Percentiles rank a stretch among this genome's conserved stretches.
These are phyloP conservation scores for Meandrina meandrites DNA, from an alignment of 92 coral and sea anemone species.

Conservation along the genomic window DNA sequence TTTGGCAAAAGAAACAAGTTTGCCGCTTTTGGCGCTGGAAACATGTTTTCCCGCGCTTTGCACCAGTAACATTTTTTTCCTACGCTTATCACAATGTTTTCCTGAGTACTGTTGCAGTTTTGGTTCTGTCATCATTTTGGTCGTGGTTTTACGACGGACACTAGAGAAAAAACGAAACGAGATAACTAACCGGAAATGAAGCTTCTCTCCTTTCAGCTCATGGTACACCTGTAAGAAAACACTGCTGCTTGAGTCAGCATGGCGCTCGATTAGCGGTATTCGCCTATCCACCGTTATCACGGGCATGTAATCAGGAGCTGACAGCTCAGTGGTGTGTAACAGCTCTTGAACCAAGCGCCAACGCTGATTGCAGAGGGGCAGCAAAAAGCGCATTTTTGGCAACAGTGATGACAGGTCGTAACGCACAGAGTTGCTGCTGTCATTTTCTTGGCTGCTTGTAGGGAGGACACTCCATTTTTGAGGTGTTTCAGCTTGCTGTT, in stretches of 20 bases:
- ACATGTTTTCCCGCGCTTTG: background rate
- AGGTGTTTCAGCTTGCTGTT: background rate
- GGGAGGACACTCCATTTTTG: slow-evolving; percentile 24
- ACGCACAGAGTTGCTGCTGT: slow-evolving; percentile 36
- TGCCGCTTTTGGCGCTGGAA: background rate
- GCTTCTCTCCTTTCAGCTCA: slow-evolving; percentile 80
- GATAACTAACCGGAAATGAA: slow-evolving; percentile 83
- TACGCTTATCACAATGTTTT: background rate
- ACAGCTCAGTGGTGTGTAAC: slow-evolving; percentile 81
- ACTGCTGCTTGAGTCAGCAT: slow-evolving; percentile 55
- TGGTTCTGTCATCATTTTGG: background rate
- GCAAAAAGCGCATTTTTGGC: slow-evolving; percentile 84
- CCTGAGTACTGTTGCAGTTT: background rate
- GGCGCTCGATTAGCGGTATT: slow-evolving; percentile 73
- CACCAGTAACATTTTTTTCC: background rate
- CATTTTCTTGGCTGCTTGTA: background rate
- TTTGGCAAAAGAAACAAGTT: background rate
- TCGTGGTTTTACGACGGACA: background rate
- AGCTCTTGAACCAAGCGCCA: slow-evolving; percentile 86
- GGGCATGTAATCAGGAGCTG: slow-evolving; percentile 92
- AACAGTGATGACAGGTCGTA: slow-evolving; percentile 66
- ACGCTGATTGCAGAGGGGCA: slow-evolving; percentile 93
- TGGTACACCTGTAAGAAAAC: slow-evolving; percentile 83
- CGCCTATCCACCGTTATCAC: slow-evolving; percentile 92
- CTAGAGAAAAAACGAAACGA: background rate